Evolutionary conservation across 2,797 vertebrate genomes (phyloP).

Genomic region (Champsocephalus gunnari): DNA sequence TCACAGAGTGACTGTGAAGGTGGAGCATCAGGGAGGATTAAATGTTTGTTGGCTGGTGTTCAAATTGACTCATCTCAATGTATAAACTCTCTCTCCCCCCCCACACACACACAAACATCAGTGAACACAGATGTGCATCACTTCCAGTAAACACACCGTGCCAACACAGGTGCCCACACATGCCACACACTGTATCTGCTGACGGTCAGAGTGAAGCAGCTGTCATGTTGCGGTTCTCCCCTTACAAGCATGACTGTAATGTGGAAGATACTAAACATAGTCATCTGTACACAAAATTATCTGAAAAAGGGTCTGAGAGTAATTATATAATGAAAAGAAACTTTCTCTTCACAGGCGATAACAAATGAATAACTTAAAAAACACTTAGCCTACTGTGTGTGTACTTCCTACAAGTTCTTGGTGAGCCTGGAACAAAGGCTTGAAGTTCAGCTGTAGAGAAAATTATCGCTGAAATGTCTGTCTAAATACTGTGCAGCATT

Average conservation of each 20-base stretch:
- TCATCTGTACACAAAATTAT: neutral
- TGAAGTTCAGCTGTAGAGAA: neutral
- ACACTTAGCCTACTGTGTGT: neutral
- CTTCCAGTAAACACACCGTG: slow-evolving; percentile 19
- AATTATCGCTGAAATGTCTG: neutral
- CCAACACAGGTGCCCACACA: slow-evolving; percentile 26
- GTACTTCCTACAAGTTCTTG: neutral
- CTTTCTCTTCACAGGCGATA: neutral
- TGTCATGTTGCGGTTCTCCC: slow-evolving; percentile 23
- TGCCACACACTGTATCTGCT: slow-evolving; percentile 15
- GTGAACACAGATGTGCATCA: slow-evolving; percentile 41
- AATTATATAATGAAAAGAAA: slow-evolving; percentile 4
- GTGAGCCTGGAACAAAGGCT: neutral
- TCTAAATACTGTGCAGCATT: neutral
- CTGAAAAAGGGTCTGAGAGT: neutral
- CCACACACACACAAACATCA: neutral
- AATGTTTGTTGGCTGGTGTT: slow-evolving; percentile 71
- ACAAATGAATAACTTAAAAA: slow-evolving; percentile 7
- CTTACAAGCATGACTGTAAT: slow-evolving; percentile 4
- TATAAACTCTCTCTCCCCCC: neutral
- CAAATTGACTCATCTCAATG: slow-evolving; percentile 59
- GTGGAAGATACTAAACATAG: slow-evolving; percentile 4
- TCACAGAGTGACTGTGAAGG: slow-evolving; percentile 66
- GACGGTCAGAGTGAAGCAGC: slow-evolving; percentile 31
- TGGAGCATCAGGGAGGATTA: slow-evolving; percentile 65